Conservation (phyloP, 1,140 invertebrate genomes). For the Drosophila willistoni region DNA sequence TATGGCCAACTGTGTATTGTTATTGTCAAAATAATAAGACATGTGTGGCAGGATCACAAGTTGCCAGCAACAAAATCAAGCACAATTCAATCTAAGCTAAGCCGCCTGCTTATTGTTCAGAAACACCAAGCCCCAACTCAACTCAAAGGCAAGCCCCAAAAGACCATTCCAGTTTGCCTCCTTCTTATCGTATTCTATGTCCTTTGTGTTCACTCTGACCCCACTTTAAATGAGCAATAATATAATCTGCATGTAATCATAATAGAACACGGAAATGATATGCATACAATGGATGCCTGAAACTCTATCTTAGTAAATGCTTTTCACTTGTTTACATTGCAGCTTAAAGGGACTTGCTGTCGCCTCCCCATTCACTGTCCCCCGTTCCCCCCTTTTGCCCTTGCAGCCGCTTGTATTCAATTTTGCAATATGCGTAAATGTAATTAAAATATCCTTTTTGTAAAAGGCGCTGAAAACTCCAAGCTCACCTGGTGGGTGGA, state of each 20-base stretch:
- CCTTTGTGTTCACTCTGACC: conserved; percentile 10
- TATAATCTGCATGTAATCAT: conserved; percentile 45
- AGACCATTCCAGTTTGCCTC: not conserved
- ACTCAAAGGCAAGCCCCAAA: not conserved
- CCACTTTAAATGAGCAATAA: conserved; percentile 42
- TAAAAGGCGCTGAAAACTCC: conserved; percentile 66
- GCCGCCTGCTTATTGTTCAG: conserved; percentile 20
- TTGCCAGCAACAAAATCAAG: conserved; percentile 3
- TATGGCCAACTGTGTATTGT: not conserved
- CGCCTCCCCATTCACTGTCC: not conserved
- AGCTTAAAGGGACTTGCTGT: conserved; percentile 55
- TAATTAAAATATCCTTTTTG: conserved; percentile 77
- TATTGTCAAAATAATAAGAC: not conserved
- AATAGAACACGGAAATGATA: conserved; percentile 40
- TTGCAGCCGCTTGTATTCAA: conserved; percentile 59
- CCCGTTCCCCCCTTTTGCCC: conserved; percentile 7
- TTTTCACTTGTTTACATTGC: conserved; percentile 71
- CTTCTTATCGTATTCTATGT: not conserved
- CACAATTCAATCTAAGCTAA: conserved; percentile 11
- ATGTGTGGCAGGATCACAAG: conserved; percentile 1
- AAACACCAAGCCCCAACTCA: not conserved
- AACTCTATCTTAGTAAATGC: conserved; percentile 63
- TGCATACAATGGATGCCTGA: conserved; percentile 48
- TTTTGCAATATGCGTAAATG: conserved; percentile 77
- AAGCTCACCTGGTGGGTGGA: conserved; percentile 56